Evolutionary conservation across 2,797 vertebrate genomes (phyloP).

Genomic region (Onychomys torridus): DNA sequence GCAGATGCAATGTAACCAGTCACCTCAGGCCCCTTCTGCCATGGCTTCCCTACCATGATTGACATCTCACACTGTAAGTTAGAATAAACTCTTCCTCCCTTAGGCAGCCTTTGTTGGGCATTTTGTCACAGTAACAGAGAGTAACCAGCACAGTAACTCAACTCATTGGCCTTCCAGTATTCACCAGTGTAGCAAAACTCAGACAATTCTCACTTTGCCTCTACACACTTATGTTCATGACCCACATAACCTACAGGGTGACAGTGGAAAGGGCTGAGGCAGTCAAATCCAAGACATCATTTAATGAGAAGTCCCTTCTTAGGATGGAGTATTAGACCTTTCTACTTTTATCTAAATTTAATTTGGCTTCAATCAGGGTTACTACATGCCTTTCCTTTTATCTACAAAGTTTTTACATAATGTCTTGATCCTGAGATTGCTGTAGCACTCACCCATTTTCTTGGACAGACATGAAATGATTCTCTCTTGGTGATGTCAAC

Average conservation of each 20-base stretch:
- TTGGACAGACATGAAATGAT: not conserved
- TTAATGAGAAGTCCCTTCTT: not conserved
- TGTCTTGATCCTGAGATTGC: not conserved
- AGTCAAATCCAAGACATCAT: not conserved
- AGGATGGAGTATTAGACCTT: not conserved
- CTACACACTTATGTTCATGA: not conserved
- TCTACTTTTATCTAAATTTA: not conserved
- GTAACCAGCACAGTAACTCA: not conserved
- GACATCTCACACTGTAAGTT: not conserved
- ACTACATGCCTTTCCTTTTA: not conserved
- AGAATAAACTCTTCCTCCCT: not conserved
- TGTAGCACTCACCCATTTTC: not conserved
- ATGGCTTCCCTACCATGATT: not conserved
- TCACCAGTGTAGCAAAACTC: not conserved
- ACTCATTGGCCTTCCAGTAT: not conserved
- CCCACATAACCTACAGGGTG: accelerated
- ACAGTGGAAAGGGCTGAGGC: not conserved
- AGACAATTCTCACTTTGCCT: not conserved
- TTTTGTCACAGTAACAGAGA: not conserved
- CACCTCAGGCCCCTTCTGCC: not conserved
- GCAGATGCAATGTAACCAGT: not conserved
- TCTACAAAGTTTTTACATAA: not conserved
- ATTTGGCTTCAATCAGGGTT: not conserved
- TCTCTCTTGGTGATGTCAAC: not conserved
- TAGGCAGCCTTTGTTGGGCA: not conserved